Evolutionary conservation across 1,140 invertebrate genomes (phyloP), one percentile per base, ranked within the genome.

Genomic region (Ostrea denselamellosa): DNA sequence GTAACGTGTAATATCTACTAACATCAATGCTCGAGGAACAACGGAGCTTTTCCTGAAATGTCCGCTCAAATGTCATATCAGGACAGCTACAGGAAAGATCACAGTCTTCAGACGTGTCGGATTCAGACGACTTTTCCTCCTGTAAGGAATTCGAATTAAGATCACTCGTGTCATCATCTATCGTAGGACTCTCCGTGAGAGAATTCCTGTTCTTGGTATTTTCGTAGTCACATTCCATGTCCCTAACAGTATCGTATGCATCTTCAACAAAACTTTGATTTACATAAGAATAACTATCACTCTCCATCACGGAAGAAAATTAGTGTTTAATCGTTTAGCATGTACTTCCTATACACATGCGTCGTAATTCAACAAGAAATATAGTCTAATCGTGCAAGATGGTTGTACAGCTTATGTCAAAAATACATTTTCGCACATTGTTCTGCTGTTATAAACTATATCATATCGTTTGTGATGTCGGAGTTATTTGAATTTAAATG

Each of bases 231-330:
- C 10, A 14, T 9, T 28, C 68, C 9, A 28, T 34, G 25, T 77
- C 68, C 8, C 28, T 34, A 5, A 44, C 4, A 9, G 12, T 8
- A 3, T 77, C 68, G 10, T 3, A 28, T 8, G 28, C 17, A 34
- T 77, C 68, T 34, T 28, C 68, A 34, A 77, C 68, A 34, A 77
- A 77, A 77, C 68, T 77, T 77, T 77, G 22, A 34, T 77, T 77
- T 14, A 77, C 68, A 77, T 77, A 77, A 34, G 25, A 77, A 77
- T 28, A 77, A 25, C 25, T 25, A 25, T 14, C 25, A 28, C 25
- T 25, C 28, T 77, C 68, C 68, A 77, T 77, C 65, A 28, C 56
- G 17, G 56, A n/a, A 62, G n/a, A n/a, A 44, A 44, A 5, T 44
- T 2, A 44, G 34, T 44, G 34, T 44, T 44, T 44, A 44, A 2